These are phyloP conservation scores for Bambusicola thoracicus DNA, from an alignment of 2,113 vertebrate genomes.

Conservation along the genomic window DNA sequence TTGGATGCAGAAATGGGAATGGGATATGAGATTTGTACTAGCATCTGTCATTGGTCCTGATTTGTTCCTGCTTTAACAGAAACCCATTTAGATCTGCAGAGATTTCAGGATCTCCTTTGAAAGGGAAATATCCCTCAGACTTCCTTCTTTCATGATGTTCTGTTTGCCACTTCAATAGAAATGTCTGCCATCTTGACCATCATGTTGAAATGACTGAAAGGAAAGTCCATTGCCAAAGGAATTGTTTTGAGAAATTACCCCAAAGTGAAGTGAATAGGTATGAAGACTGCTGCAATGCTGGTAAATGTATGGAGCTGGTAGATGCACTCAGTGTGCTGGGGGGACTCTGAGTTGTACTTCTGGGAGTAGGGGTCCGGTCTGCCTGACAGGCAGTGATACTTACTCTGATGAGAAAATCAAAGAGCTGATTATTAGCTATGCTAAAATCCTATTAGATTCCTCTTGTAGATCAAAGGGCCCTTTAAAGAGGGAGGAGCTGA, in stretches of 20 bases:
- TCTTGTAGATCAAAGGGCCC: constrained; percentile 25
- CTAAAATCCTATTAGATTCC: constrained; percentile 50
- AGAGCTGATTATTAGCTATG: constrained; percentile 7
- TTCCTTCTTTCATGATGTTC: not conserved
- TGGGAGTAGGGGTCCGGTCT: not conserved
- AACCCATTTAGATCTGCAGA: not conserved
- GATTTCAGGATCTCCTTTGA: not conserved
- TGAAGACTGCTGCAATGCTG: not conserved
- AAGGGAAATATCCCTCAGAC: not conserved
- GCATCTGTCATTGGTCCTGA: not conserved
- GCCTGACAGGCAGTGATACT: not conserved
- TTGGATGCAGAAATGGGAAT: constrained; percentile 20
- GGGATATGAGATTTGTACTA: not conserved
- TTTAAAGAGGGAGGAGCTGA: constrained; percentile 44
- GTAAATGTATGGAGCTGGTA: not conserved
- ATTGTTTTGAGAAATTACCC: not conserved
- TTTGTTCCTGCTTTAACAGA: not conserved
- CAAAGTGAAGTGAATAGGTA: not conserved
- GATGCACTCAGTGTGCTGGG: not conserved
- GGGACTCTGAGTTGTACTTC: not conserved
- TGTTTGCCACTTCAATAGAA: not conserved
- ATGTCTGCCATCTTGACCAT: not conserved
- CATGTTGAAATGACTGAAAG: not conserved
- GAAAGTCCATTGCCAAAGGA: not conserved
- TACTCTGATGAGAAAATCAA: constrained; percentile 29